Conservation (phyloP, 2,113 vertebrate species). For the Phrynosoma platyrhinos region DNA sequence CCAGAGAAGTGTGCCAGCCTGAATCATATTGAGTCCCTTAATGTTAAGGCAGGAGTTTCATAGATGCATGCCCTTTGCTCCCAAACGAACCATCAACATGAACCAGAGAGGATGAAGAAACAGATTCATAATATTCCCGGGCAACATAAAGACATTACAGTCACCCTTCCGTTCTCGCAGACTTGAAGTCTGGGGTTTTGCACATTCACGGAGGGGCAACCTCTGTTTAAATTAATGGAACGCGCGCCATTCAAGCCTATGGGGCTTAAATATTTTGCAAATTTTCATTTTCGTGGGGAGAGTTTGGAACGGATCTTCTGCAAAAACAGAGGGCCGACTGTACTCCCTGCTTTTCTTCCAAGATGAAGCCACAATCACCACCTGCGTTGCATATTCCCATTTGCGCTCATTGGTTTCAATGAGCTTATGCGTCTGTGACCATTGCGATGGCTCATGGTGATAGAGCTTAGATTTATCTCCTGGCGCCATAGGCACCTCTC, state of each 20-base stretch:
- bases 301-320: no score
- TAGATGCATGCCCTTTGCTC: not conserved
- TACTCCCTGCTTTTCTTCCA: not conserved
- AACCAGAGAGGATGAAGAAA: not conserved
- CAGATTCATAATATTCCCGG: not conserved
- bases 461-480: constrained; percentile 8
- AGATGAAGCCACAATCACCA: not conserved
- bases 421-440: not conserved
- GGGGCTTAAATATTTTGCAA: no score
- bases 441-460: constrained; percentile 6
- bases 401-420: not conserved
- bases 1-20: no score
- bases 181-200: no score
- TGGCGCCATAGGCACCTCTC: not conserved
- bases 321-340: no score
- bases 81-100: not conserved
- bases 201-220: no score
- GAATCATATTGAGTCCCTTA: no score
- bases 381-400: not conserved
- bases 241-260: no score
- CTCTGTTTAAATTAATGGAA: no score
- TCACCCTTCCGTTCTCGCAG: no score
- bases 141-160: not conserved
- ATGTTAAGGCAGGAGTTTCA: not conserved
- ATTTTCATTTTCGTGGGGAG: no score